Evolutionary conservation across 2,888 invertebrate genomes (phyloP).

Genomic region (Theodoxus fluviatilis): DNA sequence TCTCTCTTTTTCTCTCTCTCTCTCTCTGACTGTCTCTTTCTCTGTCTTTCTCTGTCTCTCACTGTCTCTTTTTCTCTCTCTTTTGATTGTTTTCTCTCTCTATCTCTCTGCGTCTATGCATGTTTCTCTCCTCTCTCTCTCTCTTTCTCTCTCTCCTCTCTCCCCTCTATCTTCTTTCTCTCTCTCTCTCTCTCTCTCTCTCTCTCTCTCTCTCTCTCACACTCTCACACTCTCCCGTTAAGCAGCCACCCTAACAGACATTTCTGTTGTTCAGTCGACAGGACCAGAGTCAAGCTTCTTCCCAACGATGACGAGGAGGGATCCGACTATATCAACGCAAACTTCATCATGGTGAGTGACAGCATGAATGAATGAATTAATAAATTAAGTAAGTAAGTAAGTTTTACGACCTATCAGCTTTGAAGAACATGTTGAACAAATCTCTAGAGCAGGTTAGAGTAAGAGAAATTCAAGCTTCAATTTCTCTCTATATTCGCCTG

Average conservation of each 20-base stretch:
- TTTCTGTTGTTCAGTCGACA: conserved; percentile 71
- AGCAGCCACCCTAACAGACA: no score
- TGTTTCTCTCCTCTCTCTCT: not conserved
- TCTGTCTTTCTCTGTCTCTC: not conserved
- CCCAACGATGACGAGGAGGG: conserved; percentile 69
- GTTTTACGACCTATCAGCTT: no score
- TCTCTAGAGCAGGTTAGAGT: no score
- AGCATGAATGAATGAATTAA: no score
- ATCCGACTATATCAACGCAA: conserved; percentile 80
- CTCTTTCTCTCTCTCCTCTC: not conserved
- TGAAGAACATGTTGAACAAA: no score
- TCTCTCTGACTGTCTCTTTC: not conserved
- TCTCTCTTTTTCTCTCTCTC: not conserved
- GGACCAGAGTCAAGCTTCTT: conserved; percentile 73
- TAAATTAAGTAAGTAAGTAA: no score
- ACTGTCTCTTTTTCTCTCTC: not conserved
- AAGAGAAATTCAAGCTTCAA: no score
- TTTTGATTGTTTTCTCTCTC: not conserved
- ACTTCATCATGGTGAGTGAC: conserved; percentile 73
- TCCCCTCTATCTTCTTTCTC: not conserved
- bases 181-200: not conserved
- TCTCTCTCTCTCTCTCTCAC: not conserved
- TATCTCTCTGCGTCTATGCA: not conserved
- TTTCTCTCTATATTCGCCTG: no score
- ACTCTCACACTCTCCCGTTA: not conserved